These are phyloP conservation scores for Maconellicoccus hirsutus DNA, from an alignment of 1,140 invertebrate species.

Conservation along the genomic window DNA sequence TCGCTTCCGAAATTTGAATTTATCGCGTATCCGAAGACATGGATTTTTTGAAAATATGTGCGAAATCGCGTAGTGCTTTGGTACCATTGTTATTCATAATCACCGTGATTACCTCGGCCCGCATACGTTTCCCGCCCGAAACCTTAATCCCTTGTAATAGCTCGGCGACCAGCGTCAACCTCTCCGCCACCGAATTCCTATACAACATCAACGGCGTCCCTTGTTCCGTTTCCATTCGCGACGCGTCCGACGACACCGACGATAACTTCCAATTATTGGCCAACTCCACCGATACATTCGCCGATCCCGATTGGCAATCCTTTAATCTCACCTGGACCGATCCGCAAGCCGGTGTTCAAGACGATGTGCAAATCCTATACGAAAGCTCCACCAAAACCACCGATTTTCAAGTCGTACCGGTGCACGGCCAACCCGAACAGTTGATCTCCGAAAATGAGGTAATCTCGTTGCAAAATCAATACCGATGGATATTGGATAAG, in stretches of 20 bases:
- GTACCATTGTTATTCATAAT: not conserved
- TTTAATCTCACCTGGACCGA: not conserved
- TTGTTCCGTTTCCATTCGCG: not conserved
- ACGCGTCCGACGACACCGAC: not conserved
- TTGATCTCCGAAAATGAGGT: conserved; percentile 14
- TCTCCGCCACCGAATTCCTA: not conserved
- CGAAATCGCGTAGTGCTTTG: conserved; percentile 1
- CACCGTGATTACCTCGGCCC: not conserved
- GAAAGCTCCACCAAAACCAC: not conserved
- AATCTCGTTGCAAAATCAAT: conserved; percentile 1
- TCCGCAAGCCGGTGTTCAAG: not conserved
- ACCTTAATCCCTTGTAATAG: not conserved
- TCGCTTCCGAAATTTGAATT: not conserved
- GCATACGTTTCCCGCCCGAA: not conserved
- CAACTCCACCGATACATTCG: not conserved
- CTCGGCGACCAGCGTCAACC: not conserved
- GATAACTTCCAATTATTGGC: not conserved
- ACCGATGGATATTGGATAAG: conserved; percentile 12
- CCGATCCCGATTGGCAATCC: not conserved
- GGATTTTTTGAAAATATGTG: not conserved
- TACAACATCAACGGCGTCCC: not conserved
- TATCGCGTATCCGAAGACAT: not conserved
- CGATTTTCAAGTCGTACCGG: not conserved
- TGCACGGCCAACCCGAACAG: not conserved
- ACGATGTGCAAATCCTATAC: not conserved